Evolutionary conservation across 1,140 invertebrate genomes (phyloP), one percentile per base, ranked within the genome.

Genomic region (Mya arenaria): DNA sequence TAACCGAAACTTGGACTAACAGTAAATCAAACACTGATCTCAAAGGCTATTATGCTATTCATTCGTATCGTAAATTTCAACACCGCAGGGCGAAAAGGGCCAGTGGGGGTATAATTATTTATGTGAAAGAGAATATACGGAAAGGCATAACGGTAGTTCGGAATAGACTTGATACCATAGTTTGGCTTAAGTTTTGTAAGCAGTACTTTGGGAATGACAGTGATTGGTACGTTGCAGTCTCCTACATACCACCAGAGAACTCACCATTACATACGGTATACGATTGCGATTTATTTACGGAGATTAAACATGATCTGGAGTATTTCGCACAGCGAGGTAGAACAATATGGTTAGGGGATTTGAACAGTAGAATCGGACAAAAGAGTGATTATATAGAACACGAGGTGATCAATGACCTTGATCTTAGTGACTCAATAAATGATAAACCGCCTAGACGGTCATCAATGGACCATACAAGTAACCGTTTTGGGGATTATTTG

Each of bases 381-480:
- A 68, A 68, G 34, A 39, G 65, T 68, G 65, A 65, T 34, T 34
- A 10, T 37, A 65, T 65, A 6, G 28, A 65, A 65, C 13, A 65
- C 32, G 30, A 65, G 13, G 8, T 28, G 30, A 65, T 30, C 13
- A 65, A 17, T 8, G 34, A 15, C 13, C 13, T 44, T 17, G 65
- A 68, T 28, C 28, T 63, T 68, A 13, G 17, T 28, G 65, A 39
- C 34, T 13, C 34, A 8, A 6, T 37, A 39, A 44, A 39, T 28
- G 65, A 68, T 25, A 19, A 39, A 4, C 65, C 36, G 39, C 44
- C 39, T 39, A 37, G 34, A 23, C 65, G 65, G 34, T 4, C 44
- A 17, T 39, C 65, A 17, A 37, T 37, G 39, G 65, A 68, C 44
- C 34, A 2, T 23, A 68, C 34, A 4, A 37, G 34, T 44, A 68